These are phyloP conservation scores for Phrynocephalus forsythii DNA, from an alignment of 2,797 vertebrate species.

Conservation along the genomic window DNA sequence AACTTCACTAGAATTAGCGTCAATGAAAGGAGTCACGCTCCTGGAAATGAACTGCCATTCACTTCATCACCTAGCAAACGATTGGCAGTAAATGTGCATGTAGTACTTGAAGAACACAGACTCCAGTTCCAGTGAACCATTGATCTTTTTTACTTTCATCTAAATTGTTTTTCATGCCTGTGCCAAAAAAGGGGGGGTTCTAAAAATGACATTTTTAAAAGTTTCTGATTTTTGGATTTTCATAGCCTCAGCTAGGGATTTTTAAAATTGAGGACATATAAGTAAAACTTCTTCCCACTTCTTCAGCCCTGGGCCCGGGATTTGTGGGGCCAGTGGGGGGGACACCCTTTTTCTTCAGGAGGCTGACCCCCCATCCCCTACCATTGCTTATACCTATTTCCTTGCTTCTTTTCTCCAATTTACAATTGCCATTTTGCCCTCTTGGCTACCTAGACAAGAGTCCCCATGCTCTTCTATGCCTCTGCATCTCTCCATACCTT, in stretches of 20 bases:
- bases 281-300: background rate
- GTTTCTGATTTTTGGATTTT: constrained; percentile 26
- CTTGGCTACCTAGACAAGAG: background rate
- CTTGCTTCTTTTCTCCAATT: background rate
- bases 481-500: background rate
- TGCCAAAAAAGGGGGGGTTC: background rate
- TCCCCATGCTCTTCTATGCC: background rate
- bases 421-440: background rate
- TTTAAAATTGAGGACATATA: background rate
- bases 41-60: constrained; percentile 24
- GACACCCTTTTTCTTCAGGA: background rate
- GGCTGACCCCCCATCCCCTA: background rate
- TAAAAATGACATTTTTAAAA: constrained; percentile 45
- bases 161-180: constrained; percentile 7
- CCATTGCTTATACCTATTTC: background rate
- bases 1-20: constrained; percentile 12
- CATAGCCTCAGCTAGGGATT: background rate
- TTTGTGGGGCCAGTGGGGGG: background rate
- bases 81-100: background rate
- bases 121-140: background rate
- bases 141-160: constrained; percentile 9
- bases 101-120: background rate
- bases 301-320: background rate
- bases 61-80: constrained; percentile 4
- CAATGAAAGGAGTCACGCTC: constrained; percentile 6